Base-by-base conservation (phyloP, 1,140 invertebrate species). In the Dufourea novaeangliae region DNA sequence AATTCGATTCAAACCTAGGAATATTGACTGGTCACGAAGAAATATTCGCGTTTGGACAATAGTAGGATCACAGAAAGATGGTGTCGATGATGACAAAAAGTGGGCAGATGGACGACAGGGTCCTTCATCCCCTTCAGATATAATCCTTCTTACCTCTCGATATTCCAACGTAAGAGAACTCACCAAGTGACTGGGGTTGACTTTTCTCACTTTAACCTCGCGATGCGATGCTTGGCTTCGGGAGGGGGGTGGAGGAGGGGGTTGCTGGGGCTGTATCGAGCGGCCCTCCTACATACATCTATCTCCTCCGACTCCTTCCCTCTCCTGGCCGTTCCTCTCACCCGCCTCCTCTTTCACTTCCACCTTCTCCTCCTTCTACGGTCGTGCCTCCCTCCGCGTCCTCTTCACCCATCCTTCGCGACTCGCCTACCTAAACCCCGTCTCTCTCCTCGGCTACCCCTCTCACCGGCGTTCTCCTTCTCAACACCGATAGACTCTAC, bases 251-350 rank as follows among this genome's bases (percentile, higher is more conserved):
- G 87, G 90, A 88, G 86, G 88, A 79, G 87, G 80, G 87, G 87
- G 89, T 89, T 91, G 92, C 92, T 92, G 92, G 91, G 88, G 92
- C 92, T 92, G 92, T 92, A 92, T 92, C 92, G 91, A 93, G 91
- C 92, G 92, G 90, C 90, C 91, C 91, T 92, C 91, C 91, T 91
- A 92, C 90, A 92, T 92, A 92, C 91, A 92, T 92, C 91, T 92
- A 92, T 91, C 90, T 92, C 90, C 90, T 91, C 91, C 87, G 87
- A 90, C 90, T 91, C 89, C 82, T 87, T 89, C 89, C 85, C 86
- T 82, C 86, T 83, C 87, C 80, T 83, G 80, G 79, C 74, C 80
- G 80, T 87, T 82, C 80, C 74, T 86, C 83, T 80, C 83, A 78
- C 88, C 85, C 82, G 66, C 79, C 68, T 85, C 77, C 86, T 90